Evolutionary conservation across 2,113 vertebrate genomes (phyloP), one percentile per base, ranked within the genome.

Genomic region (Athene cunicularia): DNA sequence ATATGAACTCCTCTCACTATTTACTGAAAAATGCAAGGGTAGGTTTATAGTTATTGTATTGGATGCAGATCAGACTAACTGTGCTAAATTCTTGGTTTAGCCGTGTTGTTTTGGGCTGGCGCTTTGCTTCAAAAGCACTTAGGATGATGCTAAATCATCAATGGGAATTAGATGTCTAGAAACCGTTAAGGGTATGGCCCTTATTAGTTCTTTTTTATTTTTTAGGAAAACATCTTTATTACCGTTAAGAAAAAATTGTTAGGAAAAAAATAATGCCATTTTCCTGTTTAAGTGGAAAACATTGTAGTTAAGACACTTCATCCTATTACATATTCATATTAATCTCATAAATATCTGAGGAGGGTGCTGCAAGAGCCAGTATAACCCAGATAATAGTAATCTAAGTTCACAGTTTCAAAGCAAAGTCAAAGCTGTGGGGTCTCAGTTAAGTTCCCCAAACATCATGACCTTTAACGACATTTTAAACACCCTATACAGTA

Each of bases 181-280:
- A 67, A 6, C 16, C 19, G 13, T 30, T 20, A 49, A 11, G 8
- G 5, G 0, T 11, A 47, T 0, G 0, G 11, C 24, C 27, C 5
- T 80, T 41, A 33, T 28, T 59, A 43, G 8, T 53, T 72, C 21
- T 37, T 37, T 37, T 37, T 37, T 37, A 59, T 4, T 86, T 84
- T 84, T 43, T 56, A 56, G 55, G 27, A 84, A 91, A 87, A 70
- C 4, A 70, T 9, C 23, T 92, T 33, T 80, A 43, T 67, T 64
- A 8, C 3, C 1, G 16, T 67, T 71, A 68, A n/a, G 15, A 93
- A 89, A 84, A 37, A 50, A 62, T 49, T 39, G 2, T 72, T 67
- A 91, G 20, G 15, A 68, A 93, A 63, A 75, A 8, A 33, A 33
- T 62, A 14, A 6, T 47, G 5, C 9, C 3, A 30, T 82, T 90